Conservation (phyloP, 2,888 invertebrate species). For the Ennomos fuscantarius region DNA sequence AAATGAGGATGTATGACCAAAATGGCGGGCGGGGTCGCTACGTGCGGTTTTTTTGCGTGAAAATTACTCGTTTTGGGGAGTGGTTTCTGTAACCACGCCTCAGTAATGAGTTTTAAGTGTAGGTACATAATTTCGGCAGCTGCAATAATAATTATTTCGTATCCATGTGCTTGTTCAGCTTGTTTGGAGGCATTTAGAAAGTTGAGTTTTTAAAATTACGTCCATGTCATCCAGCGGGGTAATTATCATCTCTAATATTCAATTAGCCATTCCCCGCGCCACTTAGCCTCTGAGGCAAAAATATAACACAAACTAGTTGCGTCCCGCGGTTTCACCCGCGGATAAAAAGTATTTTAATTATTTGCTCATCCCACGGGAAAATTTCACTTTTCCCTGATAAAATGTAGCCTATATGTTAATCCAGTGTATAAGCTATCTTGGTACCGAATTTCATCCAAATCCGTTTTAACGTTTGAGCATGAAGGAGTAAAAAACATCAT, state of each 20-base stretch:
- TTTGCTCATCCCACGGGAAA: no score
- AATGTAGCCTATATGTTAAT: no score
- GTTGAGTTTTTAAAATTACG: constrained; percentile 19
- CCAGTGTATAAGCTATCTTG: no score
- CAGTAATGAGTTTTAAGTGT: constrained; percentile 17
- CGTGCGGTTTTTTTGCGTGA: constrained; percentile 34
- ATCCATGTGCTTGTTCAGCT: constrained; percentile 21
- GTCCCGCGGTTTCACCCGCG: no score
- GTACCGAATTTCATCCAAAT: no score
- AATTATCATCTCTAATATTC: not conserved
- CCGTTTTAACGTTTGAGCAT: no score
- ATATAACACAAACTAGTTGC: no score
- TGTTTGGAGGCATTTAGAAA: constrained; percentile 25
- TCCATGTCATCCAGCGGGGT: not conserved
- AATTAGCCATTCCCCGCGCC: no score
- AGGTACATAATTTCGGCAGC: constrained; percentile 18
- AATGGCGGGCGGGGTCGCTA: constrained; percentile 35
- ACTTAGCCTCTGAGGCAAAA: no score
- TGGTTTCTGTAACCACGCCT: constrained; percentile 34
- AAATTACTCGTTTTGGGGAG: constrained; percentile 40
- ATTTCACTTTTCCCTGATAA: no score
- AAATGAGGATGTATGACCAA: constrained; percentile 26
- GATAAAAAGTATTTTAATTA: no score
- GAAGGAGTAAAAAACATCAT: no score
- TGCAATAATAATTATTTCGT: constrained; percentile 22